Percentiles rank a stretch among this genome's conserved stretches.
Evolutionary conservation across 2,113 vertebrate genomes (phyloP).

Genomic region (Triplophysa siluroides): DNA sequence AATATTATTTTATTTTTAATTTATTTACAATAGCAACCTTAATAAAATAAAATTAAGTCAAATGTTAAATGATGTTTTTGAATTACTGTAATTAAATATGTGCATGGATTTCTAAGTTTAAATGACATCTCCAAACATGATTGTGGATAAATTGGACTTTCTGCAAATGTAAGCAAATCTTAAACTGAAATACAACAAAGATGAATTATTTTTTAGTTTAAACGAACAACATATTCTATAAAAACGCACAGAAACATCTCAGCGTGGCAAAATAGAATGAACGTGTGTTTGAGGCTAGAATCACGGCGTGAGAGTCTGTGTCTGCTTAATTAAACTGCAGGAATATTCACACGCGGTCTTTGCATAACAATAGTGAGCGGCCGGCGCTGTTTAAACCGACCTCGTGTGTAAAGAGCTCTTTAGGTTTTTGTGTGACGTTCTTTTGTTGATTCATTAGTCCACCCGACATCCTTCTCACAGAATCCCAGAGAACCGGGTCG

Average conservation of each 20-base stretch:
- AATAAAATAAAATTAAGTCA: no score
- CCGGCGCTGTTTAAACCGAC: conserved; percentile 46
- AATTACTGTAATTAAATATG: no score
- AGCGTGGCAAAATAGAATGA: not conserved
- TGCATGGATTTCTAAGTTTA: no score
- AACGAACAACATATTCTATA: not conserved
- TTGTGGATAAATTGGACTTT: no score
- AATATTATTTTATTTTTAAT: no score
- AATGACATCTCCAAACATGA: no score
- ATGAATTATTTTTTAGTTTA: not conserved
- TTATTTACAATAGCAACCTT: no score
- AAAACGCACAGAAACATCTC: not conserved
- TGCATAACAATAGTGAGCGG: conserved; percentile 57
- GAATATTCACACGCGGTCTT: conserved; percentile 57
- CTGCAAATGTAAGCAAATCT: not conserved
- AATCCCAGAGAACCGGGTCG: conserved; percentile 8
- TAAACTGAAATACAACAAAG: not conserved
- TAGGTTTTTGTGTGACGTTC: conserved; percentile 57
- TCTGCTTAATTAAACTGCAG: conserved; percentile 51
- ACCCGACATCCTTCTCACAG: conserved; percentile 18
- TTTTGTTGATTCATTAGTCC: conserved; percentile 65
- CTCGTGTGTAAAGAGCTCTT: conserved; percentile 53
- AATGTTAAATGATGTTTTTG: no score
- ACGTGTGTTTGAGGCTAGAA: not conserved
- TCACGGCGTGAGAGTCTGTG: conserved; percentile 38